A percentile compares a stretch with the other conserved stretches of the same genome.
These are phyloP conservation scores for Rhyacophila brunnea DNA, from an alignment of 1,140 invertebrate genomes.

Conservation along the genomic window DNA sequence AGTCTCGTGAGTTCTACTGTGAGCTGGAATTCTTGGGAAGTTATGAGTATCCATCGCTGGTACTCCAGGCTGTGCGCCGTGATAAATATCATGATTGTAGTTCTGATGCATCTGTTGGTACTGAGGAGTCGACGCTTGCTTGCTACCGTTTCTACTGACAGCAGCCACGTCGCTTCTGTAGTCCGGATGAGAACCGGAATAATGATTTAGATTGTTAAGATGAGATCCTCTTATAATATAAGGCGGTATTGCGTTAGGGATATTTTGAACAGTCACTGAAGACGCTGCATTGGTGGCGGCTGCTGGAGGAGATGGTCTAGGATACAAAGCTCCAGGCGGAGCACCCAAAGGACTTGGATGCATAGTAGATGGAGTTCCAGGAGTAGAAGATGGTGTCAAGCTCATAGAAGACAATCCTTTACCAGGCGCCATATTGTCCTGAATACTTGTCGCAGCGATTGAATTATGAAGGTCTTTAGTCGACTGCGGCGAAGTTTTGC, in stretches of 20 bases:
- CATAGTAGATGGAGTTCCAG: constrained; percentile 60
- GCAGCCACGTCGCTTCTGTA: constrained; percentile 41
- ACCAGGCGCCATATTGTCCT: constrained; percentile 48
- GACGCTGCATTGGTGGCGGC: constrained; percentile 58
- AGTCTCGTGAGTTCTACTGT: constrained; percentile 26
- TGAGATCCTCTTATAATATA: constrained; percentile 55
- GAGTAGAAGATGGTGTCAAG: constrained; percentile 64
- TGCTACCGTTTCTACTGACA: constrained; percentile 10
- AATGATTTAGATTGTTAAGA: constrained; percentile 39
- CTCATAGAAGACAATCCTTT: constrained; percentile 59
- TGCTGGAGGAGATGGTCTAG: constrained; percentile 61
- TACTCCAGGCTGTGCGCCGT: constrained; percentile 38
- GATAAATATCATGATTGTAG: constrained; percentile 55
- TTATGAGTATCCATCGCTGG: constrained; percentile 41
- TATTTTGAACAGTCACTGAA: constrained; percentile 57
- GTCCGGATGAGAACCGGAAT: constrained; percentile 47
- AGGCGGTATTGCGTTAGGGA: constrained; percentile 56
- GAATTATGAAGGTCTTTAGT: constrained; percentile 49
- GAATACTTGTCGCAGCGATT: constrained; percentile 45
- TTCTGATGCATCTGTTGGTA: constrained; percentile 39
- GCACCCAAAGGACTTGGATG: constrained; percentile 55
- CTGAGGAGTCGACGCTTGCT: constrained; percentile 27
- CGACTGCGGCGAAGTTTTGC: constrained; percentile 54
- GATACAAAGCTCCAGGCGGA: constrained; percentile 53
- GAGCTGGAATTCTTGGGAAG: constrained; percentile 46